Evolutionary conservation across 2,113 vertebrate genomes (phyloP).

Genomic region (Baryphthengus martii): DNA sequence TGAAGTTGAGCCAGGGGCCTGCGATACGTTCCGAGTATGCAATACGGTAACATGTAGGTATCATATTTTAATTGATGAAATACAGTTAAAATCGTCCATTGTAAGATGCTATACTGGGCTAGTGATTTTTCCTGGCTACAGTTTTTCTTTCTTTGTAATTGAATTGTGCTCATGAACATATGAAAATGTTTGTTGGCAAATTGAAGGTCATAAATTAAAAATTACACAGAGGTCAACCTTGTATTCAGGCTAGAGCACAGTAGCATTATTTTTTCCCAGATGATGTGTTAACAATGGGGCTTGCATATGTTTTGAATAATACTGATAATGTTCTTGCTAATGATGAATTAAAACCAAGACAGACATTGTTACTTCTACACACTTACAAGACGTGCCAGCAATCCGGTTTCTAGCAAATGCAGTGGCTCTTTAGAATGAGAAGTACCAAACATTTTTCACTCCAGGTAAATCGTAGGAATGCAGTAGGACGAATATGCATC

Average conservation of each 20-base stretch:
- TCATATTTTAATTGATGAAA: slow-evolving; percentile 60
- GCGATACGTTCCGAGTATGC: background rate
- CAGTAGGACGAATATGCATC: background rate
- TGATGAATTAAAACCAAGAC: background rate
- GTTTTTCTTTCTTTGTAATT: slow-evolving; percentile 66
- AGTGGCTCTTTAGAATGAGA: background rate
- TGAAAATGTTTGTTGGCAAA: slow-evolving; percentile 32
- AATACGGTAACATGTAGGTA: background rate
- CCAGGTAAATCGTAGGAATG: background rate
- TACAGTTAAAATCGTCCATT: slow-evolving; percentile 46
- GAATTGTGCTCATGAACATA: slow-evolving; percentile 58
- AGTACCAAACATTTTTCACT: background rate
- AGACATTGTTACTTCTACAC: background rate
- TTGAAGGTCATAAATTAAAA: background rate
- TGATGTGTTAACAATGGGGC: background rate
- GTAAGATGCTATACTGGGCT: slow-evolving; percentile 60
- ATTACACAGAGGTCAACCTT: background rate
- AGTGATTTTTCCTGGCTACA: slow-evolving; percentile 65
- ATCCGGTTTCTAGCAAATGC: background rate
- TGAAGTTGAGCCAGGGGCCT: background rate
- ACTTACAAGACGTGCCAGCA: background rate
- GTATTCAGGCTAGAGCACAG: background rate
- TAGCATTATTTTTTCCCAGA: background rate
- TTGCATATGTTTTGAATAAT: background rate
- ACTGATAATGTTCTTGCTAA: background rate